These are phyloP conservation scores for Morpho achilles DNA, from an alignment of 2,888 invertebrate species.

Conservation along the genomic window DNA sequence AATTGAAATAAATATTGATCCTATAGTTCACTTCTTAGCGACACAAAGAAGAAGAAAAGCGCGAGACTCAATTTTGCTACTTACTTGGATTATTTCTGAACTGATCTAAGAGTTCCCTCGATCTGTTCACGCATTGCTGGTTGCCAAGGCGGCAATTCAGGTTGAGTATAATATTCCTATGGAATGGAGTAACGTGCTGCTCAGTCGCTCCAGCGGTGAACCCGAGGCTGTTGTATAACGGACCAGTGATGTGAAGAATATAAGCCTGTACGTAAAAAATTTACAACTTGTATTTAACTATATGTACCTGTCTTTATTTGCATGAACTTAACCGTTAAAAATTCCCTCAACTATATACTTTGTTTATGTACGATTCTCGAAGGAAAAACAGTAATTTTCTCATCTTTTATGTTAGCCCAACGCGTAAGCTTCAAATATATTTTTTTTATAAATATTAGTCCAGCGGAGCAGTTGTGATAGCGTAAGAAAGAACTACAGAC, in stretches of 20 bases:
- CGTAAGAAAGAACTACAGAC: too few relatives aligned
- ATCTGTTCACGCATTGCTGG: slow-evolving; percentile 45
- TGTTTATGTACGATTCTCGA: too few relatives aligned
- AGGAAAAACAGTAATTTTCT: too few relatives aligned
- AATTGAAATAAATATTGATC: too few relatives aligned
- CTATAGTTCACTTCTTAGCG: too few relatives aligned
- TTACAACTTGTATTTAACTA: neutral
- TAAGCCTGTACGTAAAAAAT: slow-evolving; percentile 40
- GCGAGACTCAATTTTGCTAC: slow-evolving; percentile 20
- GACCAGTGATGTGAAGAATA: slow-evolving; percentile 50
- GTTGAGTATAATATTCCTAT: slow-evolving; percentile 58
- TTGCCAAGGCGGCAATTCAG: slow-evolving; percentile 63
- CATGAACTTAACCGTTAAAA: too few relatives aligned
- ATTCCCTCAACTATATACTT: too few relatives aligned
- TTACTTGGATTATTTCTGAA: slow-evolving; percentile 64
- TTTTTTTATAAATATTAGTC: too few relatives aligned
- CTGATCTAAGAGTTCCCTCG: slow-evolving; percentile 45
- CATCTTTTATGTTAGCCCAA: too few relatives aligned
- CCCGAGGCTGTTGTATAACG: slow-evolving; percentile 54
- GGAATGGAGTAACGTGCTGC: slow-evolving; percentile 60
- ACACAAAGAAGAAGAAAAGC: too few relatives aligned
- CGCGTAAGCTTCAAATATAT: too few relatives aligned
- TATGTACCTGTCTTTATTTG: neutral
- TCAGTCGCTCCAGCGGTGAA: slow-evolving; percentile 43
- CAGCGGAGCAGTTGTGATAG: too few relatives aligned